These are phyloP conservation scores for Drosophila nigrodunni DNA, from an alignment of 1,140 invertebrate species.

Conservation along the genomic window DNA sequence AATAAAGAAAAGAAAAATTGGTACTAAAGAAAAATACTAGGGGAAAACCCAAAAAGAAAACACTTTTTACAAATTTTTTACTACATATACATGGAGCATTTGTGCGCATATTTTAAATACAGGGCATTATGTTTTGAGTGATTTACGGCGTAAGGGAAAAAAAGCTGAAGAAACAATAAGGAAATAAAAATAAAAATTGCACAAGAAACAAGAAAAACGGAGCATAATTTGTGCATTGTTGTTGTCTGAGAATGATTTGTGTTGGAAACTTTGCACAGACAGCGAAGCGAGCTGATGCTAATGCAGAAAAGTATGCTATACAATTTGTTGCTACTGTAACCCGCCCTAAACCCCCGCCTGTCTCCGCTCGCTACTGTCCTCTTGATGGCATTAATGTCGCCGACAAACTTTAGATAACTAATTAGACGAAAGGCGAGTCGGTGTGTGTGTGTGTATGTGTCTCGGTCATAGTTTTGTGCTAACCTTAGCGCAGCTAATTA, in stretches of 20 bases:
- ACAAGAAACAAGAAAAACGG: slow-evolving; percentile 32
- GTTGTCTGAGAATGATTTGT: slow-evolving; percentile 64
- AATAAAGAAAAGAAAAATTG: slow-evolving; percentile 36
- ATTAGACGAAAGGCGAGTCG: slow-evolving; percentile 63
- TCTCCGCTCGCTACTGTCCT: background rate
- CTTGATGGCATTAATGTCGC: slow-evolving; percentile 70
- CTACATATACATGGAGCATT: slow-evolving; percentile 44
- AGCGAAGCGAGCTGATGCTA: slow-evolving; percentile 52
- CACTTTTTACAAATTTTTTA: slow-evolving; percentile 60
- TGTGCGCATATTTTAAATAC: slow-evolving; percentile 76
- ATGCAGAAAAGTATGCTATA: slow-evolving; percentile 71
- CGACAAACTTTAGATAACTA: slow-evolving; percentile 81
- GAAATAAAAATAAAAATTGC: slow-evolving; percentile 29
- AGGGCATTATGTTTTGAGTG: slow-evolving; percentile 78
- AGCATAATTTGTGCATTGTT: slow-evolving; percentile 31
- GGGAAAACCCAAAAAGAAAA: slow-evolving; percentile 45
- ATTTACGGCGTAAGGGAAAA: slow-evolving; percentile 58
- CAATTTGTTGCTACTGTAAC: slow-evolving; percentile 49
- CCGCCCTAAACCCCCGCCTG: background rate
- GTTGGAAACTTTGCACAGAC: slow-evolving; percentile 40
- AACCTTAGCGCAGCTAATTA: slow-evolving; percentile 82
- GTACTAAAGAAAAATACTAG: slow-evolving; percentile 7
- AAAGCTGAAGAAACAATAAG: slow-evolving; percentile 27
- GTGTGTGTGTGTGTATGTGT: slow-evolving; percentile 18
- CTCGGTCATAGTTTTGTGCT: slow-evolving; percentile 67